Evolutionary conservation across 2,888 invertebrate genomes (phyloP).

Genomic region (Caenorhabditis afra): DNA sequence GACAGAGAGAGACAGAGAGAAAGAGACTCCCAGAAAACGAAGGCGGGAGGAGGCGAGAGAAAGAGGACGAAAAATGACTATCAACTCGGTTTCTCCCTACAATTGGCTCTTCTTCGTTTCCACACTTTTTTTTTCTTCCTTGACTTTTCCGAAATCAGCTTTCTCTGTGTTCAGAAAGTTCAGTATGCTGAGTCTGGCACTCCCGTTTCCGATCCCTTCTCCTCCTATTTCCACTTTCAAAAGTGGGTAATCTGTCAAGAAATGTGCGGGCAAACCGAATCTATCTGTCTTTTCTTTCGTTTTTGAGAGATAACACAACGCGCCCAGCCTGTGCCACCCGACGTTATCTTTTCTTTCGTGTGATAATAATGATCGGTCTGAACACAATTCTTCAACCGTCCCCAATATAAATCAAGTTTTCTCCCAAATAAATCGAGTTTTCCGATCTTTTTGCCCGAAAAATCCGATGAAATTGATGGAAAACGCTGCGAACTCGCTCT

Average conservation of each 20-base stretch:
- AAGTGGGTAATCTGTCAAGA: constrained; percentile 28
- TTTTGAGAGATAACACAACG: constrained; percentile 45
- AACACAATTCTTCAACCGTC: not conserved
- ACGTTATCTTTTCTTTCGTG: constrained; percentile 26
- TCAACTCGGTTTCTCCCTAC: constrained; percentile 12
- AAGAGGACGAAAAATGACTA: constrained; percentile 43
- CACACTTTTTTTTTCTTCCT: not conserved
- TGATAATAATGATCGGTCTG: constrained; percentile 15
- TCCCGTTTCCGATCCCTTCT: too few relatives aligned
- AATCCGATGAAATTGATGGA: too few relatives aligned
- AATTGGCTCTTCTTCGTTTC: constrained; percentile 2
- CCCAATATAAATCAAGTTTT: too few relatives aligned
- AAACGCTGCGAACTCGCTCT: not conserved
- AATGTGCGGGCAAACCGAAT: constrained; percentile 20
- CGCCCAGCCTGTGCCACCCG: not conserved
- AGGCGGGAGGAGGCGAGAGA: constrained; percentile 3
- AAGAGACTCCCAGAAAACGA: constrained; percentile 7
- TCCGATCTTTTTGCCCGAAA: too few relatives aligned
- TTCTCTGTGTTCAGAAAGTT: too few relatives aligned
- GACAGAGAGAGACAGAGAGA: constrained; percentile 16
- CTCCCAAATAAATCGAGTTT: too few relatives aligned
- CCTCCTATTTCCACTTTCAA: too few relatives aligned
- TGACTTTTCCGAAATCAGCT: not conserved
- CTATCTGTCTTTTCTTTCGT: constrained; percentile 28
- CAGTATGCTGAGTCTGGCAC: too few relatives aligned